phyloP scores from a whole-genome alignment of 2,888 invertebrate genomes.

The Halocaridina rubra region DNA sequence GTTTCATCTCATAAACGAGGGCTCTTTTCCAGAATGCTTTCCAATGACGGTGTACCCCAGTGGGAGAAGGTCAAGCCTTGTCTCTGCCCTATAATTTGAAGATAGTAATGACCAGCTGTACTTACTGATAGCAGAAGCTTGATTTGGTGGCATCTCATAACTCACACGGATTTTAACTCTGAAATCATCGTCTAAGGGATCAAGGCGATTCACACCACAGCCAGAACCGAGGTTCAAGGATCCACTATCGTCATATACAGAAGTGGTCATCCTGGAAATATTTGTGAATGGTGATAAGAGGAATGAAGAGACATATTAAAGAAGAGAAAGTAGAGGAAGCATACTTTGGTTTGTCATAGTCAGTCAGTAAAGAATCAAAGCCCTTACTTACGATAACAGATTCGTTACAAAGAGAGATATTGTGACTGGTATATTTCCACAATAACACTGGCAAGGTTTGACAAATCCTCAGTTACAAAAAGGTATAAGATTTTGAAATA shows the following conservation, averaged over 20 bases:
- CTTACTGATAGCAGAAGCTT: constrained; percentile 19
- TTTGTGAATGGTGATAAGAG: neutral
- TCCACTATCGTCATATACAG: constrained; percentile 24
- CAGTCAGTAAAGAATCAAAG: neutral
- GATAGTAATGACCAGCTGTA: neutral
- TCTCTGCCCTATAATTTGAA: no score
- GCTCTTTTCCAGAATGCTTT: no score
- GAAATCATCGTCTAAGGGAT: neutral
- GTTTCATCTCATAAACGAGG: no score
- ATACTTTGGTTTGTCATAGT: neutral
- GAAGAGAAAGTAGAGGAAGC: neutral
- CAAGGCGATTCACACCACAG: constrained; percentile 23
- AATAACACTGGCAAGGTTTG: neutral
- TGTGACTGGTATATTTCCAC: neutral
- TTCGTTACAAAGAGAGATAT: neutral
- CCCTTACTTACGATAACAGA: neutral
- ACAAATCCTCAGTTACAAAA: neutral
- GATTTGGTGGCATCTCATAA: constrained; percentile 41
- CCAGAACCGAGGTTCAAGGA: constrained; percentile 18
- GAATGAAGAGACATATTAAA: neutral
- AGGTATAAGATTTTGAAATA: no score
- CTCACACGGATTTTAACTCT: constrained; percentile 26
- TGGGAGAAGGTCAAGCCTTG: no score
- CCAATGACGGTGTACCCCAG: no score
- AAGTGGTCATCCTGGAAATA: constrained; percentile 6